Evolutionary conservation across 2,797 vertebrate species (phyloP), one percentile per base, ranked within the genome.

Genomic region (Anas bahamensis): DNA sequence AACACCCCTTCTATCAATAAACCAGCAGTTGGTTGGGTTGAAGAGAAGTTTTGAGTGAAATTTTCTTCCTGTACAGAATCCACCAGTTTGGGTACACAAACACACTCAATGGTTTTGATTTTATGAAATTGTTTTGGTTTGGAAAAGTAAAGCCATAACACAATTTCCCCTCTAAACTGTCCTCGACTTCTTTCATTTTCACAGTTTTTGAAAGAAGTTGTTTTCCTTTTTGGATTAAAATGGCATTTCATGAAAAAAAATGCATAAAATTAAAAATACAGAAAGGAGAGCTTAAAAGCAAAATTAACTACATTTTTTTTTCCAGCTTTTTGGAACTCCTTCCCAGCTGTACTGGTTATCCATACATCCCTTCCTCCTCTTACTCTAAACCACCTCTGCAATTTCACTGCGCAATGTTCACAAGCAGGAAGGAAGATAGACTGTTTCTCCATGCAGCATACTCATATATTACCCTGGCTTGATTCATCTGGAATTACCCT

Each of bases 401-500:
- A 65, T 29, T 46, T 50, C 81, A 56, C 15, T 7, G 9, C 18
- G 26, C 17, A 69, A 31, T 4, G 52, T 6, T 24, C 42, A 10
- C 28, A 74, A 44, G 17, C n/a, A 81, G 69, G 72, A 85, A 68
- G 35, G 41, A 42, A 90, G 61, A 35, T 33, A 72, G 64, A n/a
- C 23, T 39, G 9, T 41, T 90, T 75, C 46, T 84, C 10, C 75
- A 82, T 35, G 63, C 41, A 59, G 1, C 1, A 17, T 55, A 65
- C 39, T 78, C 59, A 42, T 75, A 6, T 13, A 37, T 78, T 84
- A 72, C 10, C 10, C 14, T 63, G 46, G 13, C 66, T 90, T 73
- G 63, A 93, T 94, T 93, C 66, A 87, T 90, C 55, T 52, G 70
- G 81, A 91, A 78, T 90, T 94, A 95, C 66, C 81, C 66, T 89